Percentiles rank a stretch among this genome's conserved stretches.
These are phyloP conservation scores for Meloidogyne exigua DNA, from an alignment of 1,140 invertebrate species.

Conservation along the genomic window DNA sequence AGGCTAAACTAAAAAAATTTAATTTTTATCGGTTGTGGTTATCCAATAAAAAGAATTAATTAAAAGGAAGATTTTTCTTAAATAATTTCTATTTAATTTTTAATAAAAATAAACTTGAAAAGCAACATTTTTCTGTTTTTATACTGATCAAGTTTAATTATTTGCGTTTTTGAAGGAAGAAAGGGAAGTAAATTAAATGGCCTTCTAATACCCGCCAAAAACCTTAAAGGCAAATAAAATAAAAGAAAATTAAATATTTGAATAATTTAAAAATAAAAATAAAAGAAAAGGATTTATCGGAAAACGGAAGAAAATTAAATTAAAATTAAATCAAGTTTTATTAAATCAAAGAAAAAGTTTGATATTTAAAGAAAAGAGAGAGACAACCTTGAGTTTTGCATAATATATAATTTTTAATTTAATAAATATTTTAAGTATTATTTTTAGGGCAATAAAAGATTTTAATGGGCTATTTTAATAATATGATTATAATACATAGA, in stretches of 20 bases:
- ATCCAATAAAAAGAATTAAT: no score
- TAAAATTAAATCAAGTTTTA: constrained; percentile 6
- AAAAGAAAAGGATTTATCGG: not conserved
- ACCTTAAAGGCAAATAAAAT: not conserved
- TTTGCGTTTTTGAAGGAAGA: not conserved
- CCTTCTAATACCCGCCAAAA: not conserved
- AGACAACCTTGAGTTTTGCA: not conserved
- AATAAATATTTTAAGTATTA: not conserved
- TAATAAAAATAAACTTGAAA: not conserved
- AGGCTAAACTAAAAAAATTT: no score
- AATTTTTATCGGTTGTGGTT: no score
- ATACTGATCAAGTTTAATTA: not conserved
- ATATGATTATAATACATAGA: no score
- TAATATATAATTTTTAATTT: not conserved
- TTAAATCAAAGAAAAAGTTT: no score
- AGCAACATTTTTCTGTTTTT: not conserved
- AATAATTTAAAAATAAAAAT: not conserved
- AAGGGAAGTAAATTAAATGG: not conserved
- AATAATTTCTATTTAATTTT: no score
- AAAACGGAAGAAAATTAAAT: constrained; percentile 2
- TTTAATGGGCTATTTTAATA: no score
- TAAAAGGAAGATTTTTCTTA: no score
- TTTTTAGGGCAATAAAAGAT: no score
- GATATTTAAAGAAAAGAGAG: not conserved
- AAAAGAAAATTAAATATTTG: not conserved